Evolutionary conservation across 2,888 invertebrate genomes (phyloP), one percentile per base, ranked within the genome.

Genomic region (Pachydiplax longipennis): DNA sequence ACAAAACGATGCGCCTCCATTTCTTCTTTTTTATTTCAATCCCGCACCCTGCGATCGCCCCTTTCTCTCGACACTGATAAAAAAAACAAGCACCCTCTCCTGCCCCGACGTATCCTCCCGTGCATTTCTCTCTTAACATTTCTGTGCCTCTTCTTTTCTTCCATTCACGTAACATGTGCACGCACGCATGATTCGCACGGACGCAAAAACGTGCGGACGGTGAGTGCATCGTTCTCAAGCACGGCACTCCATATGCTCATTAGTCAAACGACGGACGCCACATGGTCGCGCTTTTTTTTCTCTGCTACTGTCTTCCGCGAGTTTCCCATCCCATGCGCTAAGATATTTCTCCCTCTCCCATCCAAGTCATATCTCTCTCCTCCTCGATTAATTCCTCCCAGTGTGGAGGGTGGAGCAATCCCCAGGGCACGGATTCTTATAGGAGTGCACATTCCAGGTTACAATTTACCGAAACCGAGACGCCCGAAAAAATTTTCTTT

Each of bases 211-310:
- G 83, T 10, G 44, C 6, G n/a, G 81, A 81, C 10, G 37, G 82
- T 48, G 82, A 40, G 80, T n/a, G 44, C 44, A 40, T 40, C 40
- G 44, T 15, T 37, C 25, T 18, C 35, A 25, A 37, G n/a, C 87
- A 61, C 35, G 37, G 37, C 87, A 37, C 87, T 87, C 61, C 87
- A 87, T 61, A 65, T 87, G 87, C 87, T 87, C 87, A 87, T 87
- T 87, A 87, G 87, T 87, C 87, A 35, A 61, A 37, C 87, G 87
- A 65, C 87, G 65, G 87, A 87, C 61, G 87, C 35, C 18, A 87
- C 87, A 37, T 37, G 65, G 22, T 31, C 58, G 58, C 31, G 53
- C n/a, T 10, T 2, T 18, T 58, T 53, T 35, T 35, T 58, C 31
- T 31, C 18, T 10, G 44, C 44, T 44, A 18, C 48, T 58, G 35